Evolutionary conservation across 2,888 invertebrate species (phyloP).

Genomic region (Drosophila picticornis): DNA sequence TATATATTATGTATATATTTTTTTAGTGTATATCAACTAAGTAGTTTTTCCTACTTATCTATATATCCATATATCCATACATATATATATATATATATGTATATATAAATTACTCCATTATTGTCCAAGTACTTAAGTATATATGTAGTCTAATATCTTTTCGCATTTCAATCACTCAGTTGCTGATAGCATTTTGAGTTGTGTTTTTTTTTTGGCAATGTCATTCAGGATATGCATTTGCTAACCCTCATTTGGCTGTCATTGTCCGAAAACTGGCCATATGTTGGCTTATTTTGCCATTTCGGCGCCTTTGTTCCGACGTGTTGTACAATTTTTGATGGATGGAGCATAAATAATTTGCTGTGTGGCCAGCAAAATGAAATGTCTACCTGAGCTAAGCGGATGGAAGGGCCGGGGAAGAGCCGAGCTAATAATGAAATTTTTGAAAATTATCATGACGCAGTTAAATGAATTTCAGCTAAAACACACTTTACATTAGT

Average conservation of each 20-base stretch:
- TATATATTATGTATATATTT: not conserved
- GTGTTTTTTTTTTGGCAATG: conserved; percentile 10
- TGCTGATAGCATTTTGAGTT: conserved; percentile 10
- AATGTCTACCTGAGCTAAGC: conserved; percentile 40
- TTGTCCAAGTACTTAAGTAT: not conserved
- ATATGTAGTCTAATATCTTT: conserved; percentile 2
- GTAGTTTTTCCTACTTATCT: not conserved
- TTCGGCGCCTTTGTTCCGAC: conserved; percentile 50
- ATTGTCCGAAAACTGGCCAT: conserved; percentile 37
- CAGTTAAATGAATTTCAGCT: conserved; percentile 38
- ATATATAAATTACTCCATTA: not conserved
- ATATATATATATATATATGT: not conserved
- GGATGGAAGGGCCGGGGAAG: conserved; percentile 1
- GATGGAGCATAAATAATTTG: conserved; percentile 60
- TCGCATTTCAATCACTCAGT: conserved; percentile 15
- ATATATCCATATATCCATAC: too few species aligned
- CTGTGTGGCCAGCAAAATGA: conserved; percentile 45
- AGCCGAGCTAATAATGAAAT: conserved; percentile 40
- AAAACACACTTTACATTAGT: conserved; percentile 49
- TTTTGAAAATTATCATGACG: conserved; percentile 34
- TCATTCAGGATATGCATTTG: conserved; percentile 21
- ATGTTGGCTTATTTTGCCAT: conserved; percentile 55
- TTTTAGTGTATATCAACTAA: not conserved
- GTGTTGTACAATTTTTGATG: conserved; percentile 46
- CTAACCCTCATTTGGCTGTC: conserved; percentile 25